A percentile compares a stretch with the other conserved stretches of the same genome.
Evolutionary conservation across 2,888 invertebrate species (phyloP).

Genomic region (Incurvaria masculella): DNA sequence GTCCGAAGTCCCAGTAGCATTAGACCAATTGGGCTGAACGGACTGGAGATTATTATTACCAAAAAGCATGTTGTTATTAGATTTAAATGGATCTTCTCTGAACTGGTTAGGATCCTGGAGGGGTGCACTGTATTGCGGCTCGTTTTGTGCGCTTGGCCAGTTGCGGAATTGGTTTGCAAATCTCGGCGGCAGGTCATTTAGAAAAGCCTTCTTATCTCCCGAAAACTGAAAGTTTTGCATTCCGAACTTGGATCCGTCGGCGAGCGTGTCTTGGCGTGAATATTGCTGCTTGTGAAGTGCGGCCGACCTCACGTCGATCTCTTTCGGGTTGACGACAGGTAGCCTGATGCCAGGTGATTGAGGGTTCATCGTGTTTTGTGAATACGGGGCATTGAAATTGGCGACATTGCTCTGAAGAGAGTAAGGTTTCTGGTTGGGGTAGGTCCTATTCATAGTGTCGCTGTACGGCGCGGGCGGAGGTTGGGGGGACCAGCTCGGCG

Average conservation of each 20-base stretch:
- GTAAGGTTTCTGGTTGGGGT: slow-evolving; percentile 33
- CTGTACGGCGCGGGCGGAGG: slow-evolving; percentile 17
- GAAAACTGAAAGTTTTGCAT: slow-evolving; percentile 39
- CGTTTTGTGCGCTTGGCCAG: slow-evolving; percentile 23
- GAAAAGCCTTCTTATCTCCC: slow-evolving; percentile 44
- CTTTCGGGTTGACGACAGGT: slow-evolving; percentile 51
- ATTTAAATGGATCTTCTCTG: slow-evolving; percentile 32
- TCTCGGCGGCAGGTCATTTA: slow-evolving; percentile 43
- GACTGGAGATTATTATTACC: slow-evolving; percentile 10
- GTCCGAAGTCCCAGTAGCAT: slow-evolving; percentile 19
- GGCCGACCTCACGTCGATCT: slow-evolving; percentile 49
- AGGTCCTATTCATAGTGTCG: slow-evolving; percentile 28
- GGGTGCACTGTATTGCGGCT: slow-evolving; percentile 31
- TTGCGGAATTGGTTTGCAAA: slow-evolving; percentile 48
- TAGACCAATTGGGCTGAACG: slow-evolving; percentile 24
- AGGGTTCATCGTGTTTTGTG: slow-evolving; percentile 14
- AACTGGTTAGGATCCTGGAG: slow-evolving; percentile 35
- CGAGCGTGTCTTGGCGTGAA: slow-evolving; percentile 38
- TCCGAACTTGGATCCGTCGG: slow-evolving; percentile 33
- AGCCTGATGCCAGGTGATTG: slow-evolving; percentile 34
- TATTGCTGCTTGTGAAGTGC: slow-evolving; percentile 49
- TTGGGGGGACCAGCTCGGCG: slow-evolving; percentile 24
- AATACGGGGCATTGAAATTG: slow-evolving; percentile 32
- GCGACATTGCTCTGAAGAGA: slow-evolving; percentile 31
- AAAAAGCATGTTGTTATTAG: slow-evolving; percentile 11